phyloP scores from a whole-genome alignment of 92 coral and sea anemone genomes.

The Siderastrea radians region DNA sequence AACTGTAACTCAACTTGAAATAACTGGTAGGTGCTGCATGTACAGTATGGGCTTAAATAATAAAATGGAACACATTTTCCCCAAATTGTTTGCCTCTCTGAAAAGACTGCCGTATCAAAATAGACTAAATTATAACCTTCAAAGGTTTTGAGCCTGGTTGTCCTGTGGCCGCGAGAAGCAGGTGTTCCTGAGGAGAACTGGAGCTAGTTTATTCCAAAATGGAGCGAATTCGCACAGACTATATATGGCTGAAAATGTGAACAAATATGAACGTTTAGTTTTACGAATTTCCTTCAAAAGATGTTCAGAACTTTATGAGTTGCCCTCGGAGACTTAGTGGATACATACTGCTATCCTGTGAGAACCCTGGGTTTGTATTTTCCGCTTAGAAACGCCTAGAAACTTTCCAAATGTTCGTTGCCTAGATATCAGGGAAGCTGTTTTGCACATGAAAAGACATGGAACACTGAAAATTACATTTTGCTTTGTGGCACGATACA shows the following conservation, averaged over 20 bases:
- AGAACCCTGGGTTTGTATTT: neutral
- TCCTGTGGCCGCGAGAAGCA: neutral
- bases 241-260: neutral
- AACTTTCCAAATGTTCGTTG: neutral
- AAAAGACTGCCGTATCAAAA: too few relatives aligned
- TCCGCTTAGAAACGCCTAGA: slow-evolving; percentile 13
- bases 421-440: slow-evolving; percentile 33
- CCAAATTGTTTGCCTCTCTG: too few relatives aligned
- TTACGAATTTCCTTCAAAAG: neutral
- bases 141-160: too few relatives aligned
- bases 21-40: too few relatives aligned
- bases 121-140: too few relatives aligned
- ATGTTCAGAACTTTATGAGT: neutral
- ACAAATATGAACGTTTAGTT: neutral
- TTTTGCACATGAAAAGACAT: neutral
- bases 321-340: neutral
- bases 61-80: too few relatives aligned
- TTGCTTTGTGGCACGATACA: slow-evolving; percentile 2
- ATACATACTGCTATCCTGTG: neutral
- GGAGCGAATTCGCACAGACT: neutral
- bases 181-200: neutral
- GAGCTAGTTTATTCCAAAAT: neutral
- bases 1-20: too few relatives aligned
- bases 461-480: neutral
- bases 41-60: too few relatives aligned